Conservation (phyloP, 1,140 invertebrate species). For the Zaprionus taronus region DNA sequence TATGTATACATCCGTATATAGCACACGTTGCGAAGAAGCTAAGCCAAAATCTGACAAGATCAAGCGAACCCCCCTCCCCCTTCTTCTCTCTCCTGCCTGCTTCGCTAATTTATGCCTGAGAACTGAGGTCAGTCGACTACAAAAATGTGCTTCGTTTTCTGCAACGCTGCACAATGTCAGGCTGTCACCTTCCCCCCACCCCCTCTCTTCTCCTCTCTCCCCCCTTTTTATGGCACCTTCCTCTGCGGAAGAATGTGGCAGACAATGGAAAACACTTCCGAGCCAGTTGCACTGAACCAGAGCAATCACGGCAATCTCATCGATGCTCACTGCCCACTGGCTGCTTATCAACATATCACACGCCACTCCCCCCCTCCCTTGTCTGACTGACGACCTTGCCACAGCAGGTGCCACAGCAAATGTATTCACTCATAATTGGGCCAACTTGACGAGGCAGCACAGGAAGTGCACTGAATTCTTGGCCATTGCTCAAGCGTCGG, state of each 20-base stretch:
- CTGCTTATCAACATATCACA: not conserved
- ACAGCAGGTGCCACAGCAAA: conserved; percentile 9
- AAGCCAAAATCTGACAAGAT: not conserved
- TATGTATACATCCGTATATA: not conserved
- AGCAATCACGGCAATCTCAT: conserved; percentile 65
- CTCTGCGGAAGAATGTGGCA: conserved; percentile 11
- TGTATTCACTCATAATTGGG: conserved; percentile 6
- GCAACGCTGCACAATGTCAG: conserved; percentile 37
- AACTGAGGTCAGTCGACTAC: conserved; percentile 28
- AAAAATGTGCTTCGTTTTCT: conserved; percentile 23
- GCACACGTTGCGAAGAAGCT: not conserved
- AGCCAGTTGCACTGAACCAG: conserved; percentile 65
- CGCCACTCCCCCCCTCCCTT: not conserved
- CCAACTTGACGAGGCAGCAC: conserved; percentile 4
- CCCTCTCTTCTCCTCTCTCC: not conserved
- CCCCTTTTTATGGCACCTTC: not conserved
- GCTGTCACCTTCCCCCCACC: not conserved
- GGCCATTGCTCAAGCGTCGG: conserved; percentile 2
- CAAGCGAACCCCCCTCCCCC: not conserved
- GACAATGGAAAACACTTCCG: conserved; percentile 45
- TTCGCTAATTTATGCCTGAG: conserved; percentile 22
- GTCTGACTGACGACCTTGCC: conserved; percentile 39
- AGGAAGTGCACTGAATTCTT: conserved; percentile 35
- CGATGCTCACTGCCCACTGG: conserved; percentile 26
- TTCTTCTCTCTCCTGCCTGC: not conserved